These are phyloP conservation scores for Polypterus bichir DNA, from an alignment of 2,113 vertebrate genomes.

Conservation along the genomic window DNA sequence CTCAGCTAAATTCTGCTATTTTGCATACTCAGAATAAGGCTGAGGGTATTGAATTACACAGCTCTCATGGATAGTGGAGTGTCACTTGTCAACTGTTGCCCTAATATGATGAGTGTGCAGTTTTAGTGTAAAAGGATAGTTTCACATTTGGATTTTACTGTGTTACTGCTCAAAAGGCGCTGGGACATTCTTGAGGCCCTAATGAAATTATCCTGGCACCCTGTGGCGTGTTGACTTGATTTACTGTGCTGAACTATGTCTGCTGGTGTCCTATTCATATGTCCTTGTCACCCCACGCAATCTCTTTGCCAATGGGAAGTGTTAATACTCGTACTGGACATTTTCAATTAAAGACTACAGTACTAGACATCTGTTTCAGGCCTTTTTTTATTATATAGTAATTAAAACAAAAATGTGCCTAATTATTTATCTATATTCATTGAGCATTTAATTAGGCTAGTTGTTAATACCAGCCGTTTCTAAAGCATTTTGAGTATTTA, in stretches of 20 bases:
- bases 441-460: too few relatives aligned
- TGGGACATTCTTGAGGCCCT: slow-evolving; percentile 3
- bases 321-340: not conserved
- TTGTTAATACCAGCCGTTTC: too few relatives aligned
- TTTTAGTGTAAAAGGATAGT: slow-evolving; percentile 46
- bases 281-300: slow-evolving; percentile 6
- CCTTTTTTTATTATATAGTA: not conserved
- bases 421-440: too few relatives aligned
- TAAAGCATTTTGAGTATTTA: too few relatives aligned
- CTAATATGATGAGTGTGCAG: slow-evolving; percentile 43
- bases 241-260: slow-evolving; percentile 5
- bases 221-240: slow-evolving; percentile 7
- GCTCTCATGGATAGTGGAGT: slow-evolving; percentile 48
- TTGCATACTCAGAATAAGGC: slow-evolving; percentile 46
- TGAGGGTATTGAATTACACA: slow-evolving; percentile 48
- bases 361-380: not conserved
- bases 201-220: slow-evolving; percentile 15
- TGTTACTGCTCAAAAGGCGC: slow-evolving; percentile 31
- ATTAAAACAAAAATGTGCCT: not conserved
- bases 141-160: slow-evolving; percentile 26
- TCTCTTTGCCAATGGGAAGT: slow-evolving; percentile 8
- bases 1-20: slow-evolving; percentile 28
- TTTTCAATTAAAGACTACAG: not conserved
- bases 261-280: not conserved
- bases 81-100: slow-evolving; percentile 40